Conservation (phyloP, 2,888 invertebrate genomes). For the Scrobipalpa costella region DNA sequence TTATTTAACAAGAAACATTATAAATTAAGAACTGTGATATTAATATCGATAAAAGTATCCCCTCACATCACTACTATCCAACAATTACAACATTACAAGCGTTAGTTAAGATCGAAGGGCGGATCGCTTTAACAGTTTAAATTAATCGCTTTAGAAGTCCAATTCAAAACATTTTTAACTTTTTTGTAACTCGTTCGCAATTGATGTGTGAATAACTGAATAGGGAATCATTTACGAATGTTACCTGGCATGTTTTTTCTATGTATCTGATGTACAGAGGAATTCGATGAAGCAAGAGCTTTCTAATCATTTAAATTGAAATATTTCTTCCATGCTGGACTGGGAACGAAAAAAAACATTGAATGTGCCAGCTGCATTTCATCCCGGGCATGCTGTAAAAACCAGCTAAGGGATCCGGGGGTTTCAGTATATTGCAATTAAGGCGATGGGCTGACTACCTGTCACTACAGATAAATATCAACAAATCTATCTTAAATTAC, state of each 20-base stretch:
- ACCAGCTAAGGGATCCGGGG: too few relatives aligned
- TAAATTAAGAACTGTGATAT: not conserved
- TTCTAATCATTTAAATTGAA: not conserved
- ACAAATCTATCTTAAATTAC: too few relatives aligned
- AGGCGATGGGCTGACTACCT: too few relatives aligned
- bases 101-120: slow-evolving; percentile 58
- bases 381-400: too few relatives aligned
- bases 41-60: slow-evolving; percentile 33
- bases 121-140: slow-evolving; percentile 41
- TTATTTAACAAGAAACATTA: not conserved
- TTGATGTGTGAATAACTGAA: slow-evolving; percentile 34
- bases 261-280: not conserved
- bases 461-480: too few relatives aligned
- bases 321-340: too few relatives aligned
- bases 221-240: slow-evolving; percentile 2
- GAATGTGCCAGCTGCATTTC: too few relatives aligned
- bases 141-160: slow-evolving; percentile 43
- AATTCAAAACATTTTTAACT: not conserved
- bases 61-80: slow-evolving; percentile 45
- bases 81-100: slow-evolving; percentile 41
- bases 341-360: too few relatives aligned
- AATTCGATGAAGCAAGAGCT: not conserved
- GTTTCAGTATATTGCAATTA: too few relatives aligned
- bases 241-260: not conserved
- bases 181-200: slow-evolving; percentile 16